Conservation (phyloP, 2,797 vertebrate species). For the Sternarchorhynchus goeldii region DNA sequence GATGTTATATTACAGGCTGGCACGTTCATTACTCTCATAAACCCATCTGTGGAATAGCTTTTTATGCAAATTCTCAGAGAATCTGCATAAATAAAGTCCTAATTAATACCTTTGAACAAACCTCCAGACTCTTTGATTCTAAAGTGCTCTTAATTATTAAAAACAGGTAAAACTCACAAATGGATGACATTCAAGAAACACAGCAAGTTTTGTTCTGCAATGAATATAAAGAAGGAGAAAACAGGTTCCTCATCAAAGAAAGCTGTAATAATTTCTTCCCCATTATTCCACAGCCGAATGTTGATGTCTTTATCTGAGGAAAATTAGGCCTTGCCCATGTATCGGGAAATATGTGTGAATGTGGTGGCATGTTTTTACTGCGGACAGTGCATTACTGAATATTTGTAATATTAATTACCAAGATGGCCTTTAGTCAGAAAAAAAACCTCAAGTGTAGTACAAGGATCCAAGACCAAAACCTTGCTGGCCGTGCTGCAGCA, state of each 20-base stretch:
- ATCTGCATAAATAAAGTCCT: slow-evolving; percentile 86
- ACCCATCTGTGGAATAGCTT: slow-evolving; percentile 85
- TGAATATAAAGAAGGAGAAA: slow-evolving; percentile 9
- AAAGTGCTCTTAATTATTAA: slow-evolving; percentile 77
- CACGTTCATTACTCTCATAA: slow-evolving; percentile 84
- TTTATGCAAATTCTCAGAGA: slow-evolving; percentile 81
- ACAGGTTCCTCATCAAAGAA: slow-evolving; percentile 29
- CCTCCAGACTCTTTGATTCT: slow-evolving; percentile 75
- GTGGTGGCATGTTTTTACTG: background rate
- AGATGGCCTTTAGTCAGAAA: background rate
- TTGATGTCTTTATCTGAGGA: slow-evolving; percentile 14
- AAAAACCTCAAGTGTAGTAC: background rate
- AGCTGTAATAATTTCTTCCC: slow-evolving; percentile 6
- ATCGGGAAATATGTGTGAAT: background rate
- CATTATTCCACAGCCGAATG: slow-evolving; percentile 4
- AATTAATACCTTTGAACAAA: slow-evolving; percentile 83
- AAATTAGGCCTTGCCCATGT: background rate
- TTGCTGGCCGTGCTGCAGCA: slow-evolving; percentile 68
- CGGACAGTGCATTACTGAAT: background rate
- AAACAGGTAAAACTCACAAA: slow-evolving; percentile 72
- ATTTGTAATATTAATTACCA: background rate
- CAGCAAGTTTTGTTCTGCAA: slow-evolving; percentile 53
- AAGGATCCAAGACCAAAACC: background rate
- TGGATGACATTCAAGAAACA: slow-evolving; percentile 61
- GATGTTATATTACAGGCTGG: slow-evolving; percentile 82